A percentile compares a stretch with the other conserved stretches of the same genome.
phyloP scores from a whole-genome alignment of 2,113 vertebrate species.

The Grammomys dolichurus region DNA sequence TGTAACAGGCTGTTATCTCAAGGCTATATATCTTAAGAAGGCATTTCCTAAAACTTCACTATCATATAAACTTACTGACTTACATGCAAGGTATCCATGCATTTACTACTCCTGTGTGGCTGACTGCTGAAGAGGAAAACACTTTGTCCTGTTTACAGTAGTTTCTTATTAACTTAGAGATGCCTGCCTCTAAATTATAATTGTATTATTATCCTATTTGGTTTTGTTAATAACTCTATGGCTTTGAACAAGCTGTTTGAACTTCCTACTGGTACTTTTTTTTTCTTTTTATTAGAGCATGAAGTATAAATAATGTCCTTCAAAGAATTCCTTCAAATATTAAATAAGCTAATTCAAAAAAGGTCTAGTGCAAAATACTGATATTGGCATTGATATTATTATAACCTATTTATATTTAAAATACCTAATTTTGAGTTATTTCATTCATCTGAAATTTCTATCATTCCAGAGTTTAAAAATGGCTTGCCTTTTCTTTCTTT shows the following conservation, averaged over 20 bases:
- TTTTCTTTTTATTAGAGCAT: constrained; percentile 33
- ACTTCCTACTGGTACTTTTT: background rate
- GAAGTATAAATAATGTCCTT: background rate
- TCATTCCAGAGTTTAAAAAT: constrained; percentile 13
- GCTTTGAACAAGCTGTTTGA: background rate
- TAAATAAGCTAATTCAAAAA: background rate
- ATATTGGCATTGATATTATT: background rate
- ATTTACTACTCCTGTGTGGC: background rate
- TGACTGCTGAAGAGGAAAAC: background rate
- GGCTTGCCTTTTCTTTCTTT: background rate
- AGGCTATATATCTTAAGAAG: background rate
- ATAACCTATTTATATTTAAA: constrained; percentile 14
- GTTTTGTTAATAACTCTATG: background rate
- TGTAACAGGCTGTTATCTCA: background rate
- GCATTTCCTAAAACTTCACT: background rate
- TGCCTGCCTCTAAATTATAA: background rate
- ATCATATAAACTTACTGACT: background rate
- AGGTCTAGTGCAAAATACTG: background rate
- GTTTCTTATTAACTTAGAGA: background rate
- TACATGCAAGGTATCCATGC: background rate
- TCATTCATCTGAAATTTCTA: background rate
- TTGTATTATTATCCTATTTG: background rate
- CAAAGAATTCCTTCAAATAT: background rate
- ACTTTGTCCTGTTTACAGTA: background rate
- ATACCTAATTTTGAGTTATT: background rate